Percentiles rank a stretch among this genome's conserved stretches.
Evolutionary conservation across 2,113 vertebrate species (phyloP).

Genomic region (Cinclus cinclus): DNA sequence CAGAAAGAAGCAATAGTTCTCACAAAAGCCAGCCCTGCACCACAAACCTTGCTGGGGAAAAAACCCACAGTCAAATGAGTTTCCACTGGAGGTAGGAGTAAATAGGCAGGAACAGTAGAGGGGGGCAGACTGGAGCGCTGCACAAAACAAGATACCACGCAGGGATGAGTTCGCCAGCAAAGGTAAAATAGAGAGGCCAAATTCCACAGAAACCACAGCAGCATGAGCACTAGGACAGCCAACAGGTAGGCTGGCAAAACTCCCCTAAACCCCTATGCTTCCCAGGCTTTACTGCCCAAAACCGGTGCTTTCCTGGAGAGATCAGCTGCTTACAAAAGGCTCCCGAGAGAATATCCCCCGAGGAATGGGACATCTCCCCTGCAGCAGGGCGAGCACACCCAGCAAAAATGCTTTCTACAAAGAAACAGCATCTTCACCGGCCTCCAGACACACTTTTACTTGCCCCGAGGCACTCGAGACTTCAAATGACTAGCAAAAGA

Average conservation of each 20-base stretch:
- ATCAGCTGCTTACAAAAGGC: not conserved
- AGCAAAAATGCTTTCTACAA: not conserved
- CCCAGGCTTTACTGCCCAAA: not conserved
- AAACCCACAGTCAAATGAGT: accelerated
- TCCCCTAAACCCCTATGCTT: accelerated
- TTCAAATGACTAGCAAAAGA: not conserved
- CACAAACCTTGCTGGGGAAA: not conserved
- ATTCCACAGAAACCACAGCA: not conserved
- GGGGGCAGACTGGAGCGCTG: not conserved
- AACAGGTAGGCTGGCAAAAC: not conserved
- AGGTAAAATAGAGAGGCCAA: not conserved
- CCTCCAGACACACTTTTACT: not conserved
- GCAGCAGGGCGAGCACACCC: not conserved
- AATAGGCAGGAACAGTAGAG: not conserved
- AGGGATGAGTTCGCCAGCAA: not conserved
- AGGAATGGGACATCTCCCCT: not conserved
- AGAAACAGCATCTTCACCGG: accelerated
- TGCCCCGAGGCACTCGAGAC: not conserved
- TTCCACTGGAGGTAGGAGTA: not conserved
- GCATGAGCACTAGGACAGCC: not conserved
- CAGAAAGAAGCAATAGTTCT: not conserved
- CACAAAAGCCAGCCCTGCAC: not conserved
- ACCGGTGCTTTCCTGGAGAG: accelerated
- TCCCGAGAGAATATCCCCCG: accelerated
- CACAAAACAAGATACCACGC: not conserved